phyloP scores from a whole-genome alignment of 2,797 vertebrate genomes.

The Manis crassicaudata region DNA sequence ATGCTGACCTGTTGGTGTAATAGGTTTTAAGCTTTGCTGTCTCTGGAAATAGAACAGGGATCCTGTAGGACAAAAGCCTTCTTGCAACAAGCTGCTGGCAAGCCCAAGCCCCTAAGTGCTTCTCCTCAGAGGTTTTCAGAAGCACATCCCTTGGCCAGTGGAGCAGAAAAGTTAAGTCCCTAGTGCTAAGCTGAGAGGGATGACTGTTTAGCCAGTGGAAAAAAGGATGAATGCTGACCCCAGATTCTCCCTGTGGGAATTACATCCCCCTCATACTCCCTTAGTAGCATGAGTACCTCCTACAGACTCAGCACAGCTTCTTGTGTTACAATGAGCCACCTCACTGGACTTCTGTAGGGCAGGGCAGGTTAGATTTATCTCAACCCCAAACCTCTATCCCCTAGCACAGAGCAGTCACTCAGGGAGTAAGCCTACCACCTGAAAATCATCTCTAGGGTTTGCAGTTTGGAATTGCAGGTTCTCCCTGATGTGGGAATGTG shows the following conservation, averaged over 20 bases:
- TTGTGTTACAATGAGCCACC: background rate
- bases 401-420: background rate
- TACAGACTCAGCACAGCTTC: background rate
- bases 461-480: background rate
- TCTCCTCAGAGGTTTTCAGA: background rate
- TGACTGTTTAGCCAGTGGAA: background rate
- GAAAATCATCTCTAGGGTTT: background rate
- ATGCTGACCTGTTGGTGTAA: background rate
- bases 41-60: background rate
- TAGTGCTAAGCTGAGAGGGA: background rate
- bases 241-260: background rate
- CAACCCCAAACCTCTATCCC: background rate
- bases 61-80: background rate
- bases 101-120: background rate
- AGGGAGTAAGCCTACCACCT: background rate
- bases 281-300: rapidly evolving
- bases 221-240: background rate
- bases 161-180: background rate
- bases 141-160: background rate
- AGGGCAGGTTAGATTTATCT: background rate
- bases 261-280: too few species aligned
- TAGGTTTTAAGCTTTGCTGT: background rate
- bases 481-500: background rate
- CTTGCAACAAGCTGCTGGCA: background rate
- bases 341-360: background rate